phyloP scores from a whole-genome alignment of 2,797 vertebrate genomes.

The Trachops cirrhosus region DNA sequence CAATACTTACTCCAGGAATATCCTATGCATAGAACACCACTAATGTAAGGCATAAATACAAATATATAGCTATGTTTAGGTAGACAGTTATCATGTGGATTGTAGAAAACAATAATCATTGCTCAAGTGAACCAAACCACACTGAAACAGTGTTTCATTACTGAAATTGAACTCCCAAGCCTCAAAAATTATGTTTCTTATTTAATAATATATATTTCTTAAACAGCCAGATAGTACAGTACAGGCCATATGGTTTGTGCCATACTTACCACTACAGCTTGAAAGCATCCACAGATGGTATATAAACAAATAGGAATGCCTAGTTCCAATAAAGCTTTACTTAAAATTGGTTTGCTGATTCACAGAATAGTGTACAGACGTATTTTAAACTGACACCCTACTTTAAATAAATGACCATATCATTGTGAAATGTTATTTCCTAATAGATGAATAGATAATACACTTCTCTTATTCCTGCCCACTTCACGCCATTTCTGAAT shows the following conservation, averaged over 20 bases:
- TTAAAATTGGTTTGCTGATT: not conserved
- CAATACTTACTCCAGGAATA: not conserved
- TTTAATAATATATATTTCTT: not conserved
- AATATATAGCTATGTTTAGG: not conserved
- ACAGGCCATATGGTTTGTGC: not conserved
- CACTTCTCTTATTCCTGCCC: not conserved
- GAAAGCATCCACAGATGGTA: not conserved
- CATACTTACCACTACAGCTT: not conserved
- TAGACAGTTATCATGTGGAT: not conserved
- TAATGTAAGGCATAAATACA: not conserved
- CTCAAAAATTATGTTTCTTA: conserved; percentile 19
- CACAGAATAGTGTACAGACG: not conserved
- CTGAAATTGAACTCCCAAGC: not conserved
- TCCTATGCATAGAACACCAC: not conserved
- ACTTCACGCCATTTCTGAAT: not conserved
- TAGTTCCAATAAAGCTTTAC: not conserved
- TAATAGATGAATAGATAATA: not conserved
- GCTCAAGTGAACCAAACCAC: not conserved
- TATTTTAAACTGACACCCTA: not conserved
- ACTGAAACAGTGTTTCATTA: not conserved
- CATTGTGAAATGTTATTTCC: not conserved
- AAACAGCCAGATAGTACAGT: not conserved
- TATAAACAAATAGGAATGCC: not conserved
- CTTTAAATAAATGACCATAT: not conserved
- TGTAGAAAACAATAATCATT: not conserved